Percentiles rank a stretch among this genome's conserved stretches.
Evolutionary conservation across 1,140 invertebrate genomes (phyloP).

Genomic region (Cydia pomonella): DNA sequence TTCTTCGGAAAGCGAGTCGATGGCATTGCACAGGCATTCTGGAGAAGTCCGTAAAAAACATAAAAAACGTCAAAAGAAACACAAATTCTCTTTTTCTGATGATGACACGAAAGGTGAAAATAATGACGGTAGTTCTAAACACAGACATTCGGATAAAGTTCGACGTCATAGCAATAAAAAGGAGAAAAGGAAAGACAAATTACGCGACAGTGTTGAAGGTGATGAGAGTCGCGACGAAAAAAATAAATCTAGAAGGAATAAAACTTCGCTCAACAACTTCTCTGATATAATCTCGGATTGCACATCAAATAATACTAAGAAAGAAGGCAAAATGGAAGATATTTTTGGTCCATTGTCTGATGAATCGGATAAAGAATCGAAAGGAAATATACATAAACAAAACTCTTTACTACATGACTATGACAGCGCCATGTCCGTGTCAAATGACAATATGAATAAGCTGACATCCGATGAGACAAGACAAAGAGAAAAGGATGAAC

Average conservation of each 20-base stretch:
- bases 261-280: constrained; percentile 68
- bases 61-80: constrained; percentile 91
- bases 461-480: constrained; percentile 62
- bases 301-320: constrained; percentile 73
- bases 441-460: constrained; percentile 44
- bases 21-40: constrained; percentile 59
- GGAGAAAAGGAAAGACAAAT: constrained; percentile 86
- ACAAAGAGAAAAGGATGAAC: constrained; percentile 79
- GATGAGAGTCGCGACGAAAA: constrained; percentile 80
- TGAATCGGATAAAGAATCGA: constrained; percentile 80
- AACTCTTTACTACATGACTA: constrained; percentile 48
- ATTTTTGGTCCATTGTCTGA: constrained; percentile 93
- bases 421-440: constrained; percentile 41
- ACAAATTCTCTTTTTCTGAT: constrained; percentile 84
- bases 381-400: constrained; percentile 42
- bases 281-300: constrained; percentile 53
- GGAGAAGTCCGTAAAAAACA: constrained; percentile 86
- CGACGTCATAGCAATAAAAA: constrained; percentile 85
- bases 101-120: constrained; percentile 79
- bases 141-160: constrained; percentile 80
- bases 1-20: constrained; percentile 81
- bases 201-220: constrained; percentile 81
- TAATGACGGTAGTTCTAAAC: constrained; percentile 61
- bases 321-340: constrained; percentile 91
- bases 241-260: constrained; percentile 83